phyloP scores from a whole-genome alignment of 2,888 invertebrate species.

The Griposia aprilina region DNA sequence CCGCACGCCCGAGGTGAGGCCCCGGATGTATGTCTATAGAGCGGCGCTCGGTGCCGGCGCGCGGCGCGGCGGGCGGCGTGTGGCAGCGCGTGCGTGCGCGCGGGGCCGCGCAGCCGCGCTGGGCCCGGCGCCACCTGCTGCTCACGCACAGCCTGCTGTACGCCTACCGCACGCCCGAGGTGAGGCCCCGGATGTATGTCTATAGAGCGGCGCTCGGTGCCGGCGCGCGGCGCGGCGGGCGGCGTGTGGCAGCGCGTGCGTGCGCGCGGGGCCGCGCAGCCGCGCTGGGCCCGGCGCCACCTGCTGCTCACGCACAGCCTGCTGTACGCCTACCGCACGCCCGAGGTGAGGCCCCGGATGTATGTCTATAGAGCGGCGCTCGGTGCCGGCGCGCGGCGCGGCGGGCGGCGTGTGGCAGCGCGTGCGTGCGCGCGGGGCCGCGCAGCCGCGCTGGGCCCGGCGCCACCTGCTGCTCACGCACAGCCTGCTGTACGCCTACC shows the following conservation, averaged over 20 bases:
- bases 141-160: constrained; percentile 82
- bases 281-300: not conserved
- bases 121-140: constrained; percentile 78
- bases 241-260: too few relatives aligned
- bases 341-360: constrained; percentile 29
- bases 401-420: too few relatives aligned
- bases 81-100: too few relatives aligned
- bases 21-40: not conserved
- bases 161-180: constrained; percentile 75
- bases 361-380: not conserved
- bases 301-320: constrained; percentile 56
- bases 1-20: constrained; percentile 9
- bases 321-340: constrained; percentile 26
- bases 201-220: too few relatives aligned
- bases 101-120: constrained; percentile 4
- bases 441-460: constrained; percentile 66
- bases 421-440: too few relatives aligned
- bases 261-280: not conserved
- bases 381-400: too few relatives aligned
- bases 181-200: not conserved
- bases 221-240: too few relatives aligned
- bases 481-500: constrained; percentile 16
- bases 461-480: constrained; percentile 24
- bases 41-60: too few relatives aligned
- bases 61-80: not conserved